Percentiles rank a stretch among this genome's conserved stretches.
These are phyloP conservation scores for Anolis sagrei DNA, from an alignment of 2,113 vertebrate species.

Conservation along the genomic window DNA sequence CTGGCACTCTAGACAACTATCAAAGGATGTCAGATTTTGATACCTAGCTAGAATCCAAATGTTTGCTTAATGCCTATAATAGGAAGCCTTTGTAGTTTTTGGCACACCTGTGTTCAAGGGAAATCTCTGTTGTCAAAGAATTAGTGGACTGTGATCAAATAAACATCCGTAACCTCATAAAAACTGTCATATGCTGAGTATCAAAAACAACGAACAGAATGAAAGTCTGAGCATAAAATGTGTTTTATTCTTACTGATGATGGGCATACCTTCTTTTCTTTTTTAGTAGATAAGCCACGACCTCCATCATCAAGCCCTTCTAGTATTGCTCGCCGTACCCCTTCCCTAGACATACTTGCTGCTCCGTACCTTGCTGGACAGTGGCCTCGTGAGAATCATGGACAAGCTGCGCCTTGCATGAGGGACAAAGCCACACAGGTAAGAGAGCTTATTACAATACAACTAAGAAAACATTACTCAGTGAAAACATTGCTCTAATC, in stretches of 20 bases:
- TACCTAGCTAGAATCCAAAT: not conserved
- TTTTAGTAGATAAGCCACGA: constrained; percentile 76
- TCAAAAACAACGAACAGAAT: not conserved
- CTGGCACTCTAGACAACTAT: not conserved
- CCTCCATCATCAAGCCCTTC: constrained; percentile 80
- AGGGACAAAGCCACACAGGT: constrained; percentile 98
- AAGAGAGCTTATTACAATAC: constrained; percentile 49
- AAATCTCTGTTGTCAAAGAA: not conserved
- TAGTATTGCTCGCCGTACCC: constrained; percentile 86
- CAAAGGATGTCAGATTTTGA: not conserved
- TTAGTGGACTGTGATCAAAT: no score
- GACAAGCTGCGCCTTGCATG: constrained; percentile 90
- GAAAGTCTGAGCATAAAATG: not conserved
- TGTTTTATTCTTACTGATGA: not conserved
- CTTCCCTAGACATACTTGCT: constrained; percentile 90
- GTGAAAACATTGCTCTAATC: not conserved
- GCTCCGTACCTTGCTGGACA: constrained; percentile 93
- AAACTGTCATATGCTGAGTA: not conserved
- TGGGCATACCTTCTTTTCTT: constrained; percentile 38
- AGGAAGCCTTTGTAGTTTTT: not conserved
- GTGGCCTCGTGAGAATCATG: constrained; percentile 94
- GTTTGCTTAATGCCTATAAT: not conserved
- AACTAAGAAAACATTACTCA: not conserved
- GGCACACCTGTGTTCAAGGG: not conserved
- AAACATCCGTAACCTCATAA: no score